These are phyloP conservation scores for Synanthedon tipuliformis DNA, from an alignment of 2,888 invertebrate genomes.

Conservation along the genomic window DNA sequence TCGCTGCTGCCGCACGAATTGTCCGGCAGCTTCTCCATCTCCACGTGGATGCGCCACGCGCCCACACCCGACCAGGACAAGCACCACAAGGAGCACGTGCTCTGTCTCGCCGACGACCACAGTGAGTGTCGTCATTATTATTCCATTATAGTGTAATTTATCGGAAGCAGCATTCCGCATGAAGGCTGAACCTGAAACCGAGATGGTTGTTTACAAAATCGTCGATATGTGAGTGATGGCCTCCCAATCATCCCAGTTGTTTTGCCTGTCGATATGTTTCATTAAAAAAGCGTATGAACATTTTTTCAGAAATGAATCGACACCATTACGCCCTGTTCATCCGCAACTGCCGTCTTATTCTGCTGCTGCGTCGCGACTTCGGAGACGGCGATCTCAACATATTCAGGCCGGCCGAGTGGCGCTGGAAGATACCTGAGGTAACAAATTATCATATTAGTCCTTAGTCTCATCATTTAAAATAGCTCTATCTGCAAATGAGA, in stretches of 20 bases:
- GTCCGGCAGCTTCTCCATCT: slow-evolving; percentile 86
- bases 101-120: slow-evolving; percentile 97
- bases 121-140: slow-evolving; percentile 72
- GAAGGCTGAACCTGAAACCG: no score
- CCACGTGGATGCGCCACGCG: slow-evolving; percentile 96
- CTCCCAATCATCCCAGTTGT: no score
- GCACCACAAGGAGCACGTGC: slow-evolving; percentile 94
- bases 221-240: no score
- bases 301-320: slow-evolving; percentile 90
- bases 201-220: no score
- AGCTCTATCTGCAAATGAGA: no score
- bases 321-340: slow-evolving; percentile 98
- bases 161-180: no score
- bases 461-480: no score
- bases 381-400: slow-evolving; percentile 93
- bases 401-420: slow-evolving; percentile 98
- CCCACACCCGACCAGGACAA: slow-evolving; percentile 83
- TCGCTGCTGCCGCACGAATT: slow-evolving; percentile 81
- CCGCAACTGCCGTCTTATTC: slow-evolving; percentile 95
- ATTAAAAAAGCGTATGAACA: no score
- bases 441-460: not conserved
- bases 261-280: no score
- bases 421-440: slow-evolving; percentile 95
- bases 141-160: no score
- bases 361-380: slow-evolving; percentile 90